These are phyloP conservation scores for Sardina pilchardus DNA, from an alignment of 2,113 vertebrate species.

Conservation along the genomic window DNA sequence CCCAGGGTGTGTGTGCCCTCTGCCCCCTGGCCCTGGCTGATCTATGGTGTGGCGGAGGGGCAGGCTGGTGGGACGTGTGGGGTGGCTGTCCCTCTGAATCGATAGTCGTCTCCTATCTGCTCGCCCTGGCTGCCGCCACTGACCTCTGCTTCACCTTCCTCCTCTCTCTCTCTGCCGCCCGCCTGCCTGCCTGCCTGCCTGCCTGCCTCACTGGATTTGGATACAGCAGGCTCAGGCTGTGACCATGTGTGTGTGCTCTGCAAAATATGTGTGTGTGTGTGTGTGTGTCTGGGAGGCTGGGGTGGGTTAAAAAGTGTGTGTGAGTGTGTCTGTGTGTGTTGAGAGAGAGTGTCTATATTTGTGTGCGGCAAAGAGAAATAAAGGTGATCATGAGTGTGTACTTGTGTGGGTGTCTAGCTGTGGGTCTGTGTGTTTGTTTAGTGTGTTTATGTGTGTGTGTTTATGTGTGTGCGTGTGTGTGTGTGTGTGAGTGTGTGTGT, in stretches of 20 bases:
- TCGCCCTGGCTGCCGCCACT: conserved; percentile 6
- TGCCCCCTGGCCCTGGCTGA: conserved; percentile 66
- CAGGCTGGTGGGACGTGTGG: conserved; percentile 56
- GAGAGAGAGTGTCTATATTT: background rate
- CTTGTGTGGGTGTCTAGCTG: conserved; percentile 21
- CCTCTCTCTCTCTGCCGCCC: conserved; percentile 55
- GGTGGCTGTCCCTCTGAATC: conserved; percentile 68
- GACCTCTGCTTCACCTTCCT: conserved; percentile 66
- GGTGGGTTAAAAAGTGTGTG: background rate
- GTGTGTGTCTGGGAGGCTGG: background rate
- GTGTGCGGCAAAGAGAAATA: background rate
- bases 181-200: conserved; percentile 59
- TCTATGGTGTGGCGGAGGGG: conserved; percentile 61
- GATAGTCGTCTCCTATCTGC: conserved; percentile 67
- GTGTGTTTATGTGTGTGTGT: conserved; percentile 13
- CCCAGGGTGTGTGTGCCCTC: conserved; percentile 6
- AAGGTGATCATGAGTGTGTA: background rate
- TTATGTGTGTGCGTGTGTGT: conserved; percentile 6
- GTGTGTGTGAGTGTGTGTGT: conserved; percentile 7
- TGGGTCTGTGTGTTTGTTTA: background rate
- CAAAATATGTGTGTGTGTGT: background rate
- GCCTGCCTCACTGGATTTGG: conserved; percentile 45
- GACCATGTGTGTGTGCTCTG: background rate
- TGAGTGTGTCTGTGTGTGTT: background rate
- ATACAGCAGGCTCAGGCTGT: conserved; percentile 43